Evolutionary conservation across 2,888 invertebrate genomes (phyloP).

Genomic region (Dendrolimus pini): DNA sequence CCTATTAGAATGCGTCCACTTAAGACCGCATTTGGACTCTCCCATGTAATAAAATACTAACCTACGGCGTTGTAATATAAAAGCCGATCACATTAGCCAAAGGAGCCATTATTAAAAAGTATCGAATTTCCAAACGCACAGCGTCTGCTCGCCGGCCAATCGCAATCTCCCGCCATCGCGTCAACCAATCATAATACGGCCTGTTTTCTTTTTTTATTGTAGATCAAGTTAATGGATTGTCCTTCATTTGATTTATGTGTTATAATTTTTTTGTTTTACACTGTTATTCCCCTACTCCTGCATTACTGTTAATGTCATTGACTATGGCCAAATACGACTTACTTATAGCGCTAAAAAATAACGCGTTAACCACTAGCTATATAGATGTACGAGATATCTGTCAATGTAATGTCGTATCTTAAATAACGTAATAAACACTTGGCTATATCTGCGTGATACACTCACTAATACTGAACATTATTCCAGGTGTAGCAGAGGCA

Average conservation of each 20-base stretch:
- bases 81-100: slow-evolving; percentile 72
- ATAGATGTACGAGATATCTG: too few species aligned
- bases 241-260: slow-evolving; percentile 66
- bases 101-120: slow-evolving; percentile 77
- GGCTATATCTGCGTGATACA: too few species aligned
- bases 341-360: too few species aligned
- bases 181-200: slow-evolving; percentile 48
- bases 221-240: slow-evolving; percentile 70
- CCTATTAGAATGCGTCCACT: slow-evolving; percentile 31
- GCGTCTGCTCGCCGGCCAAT: slow-evolving; percentile 49
- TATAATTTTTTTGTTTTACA: background rate
- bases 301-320: too few species aligned
- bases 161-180: slow-evolving; percentile 41
- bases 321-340: too few species aligned
- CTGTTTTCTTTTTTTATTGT: slow-evolving; percentile 58
- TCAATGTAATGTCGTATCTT: too few species aligned
- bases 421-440: too few species aligned
- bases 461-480: too few species aligned
- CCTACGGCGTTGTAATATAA: slow-evolving; percentile 59
- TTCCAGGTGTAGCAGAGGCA: too few species aligned
- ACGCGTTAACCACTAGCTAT: too few species aligned
- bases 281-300: too few species aligned
- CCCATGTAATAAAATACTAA: slow-evolving; percentile 69
- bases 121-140: slow-evolving; percentile 68
- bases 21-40: slow-evolving; percentile 54